phyloP scores from a whole-genome alignment of 2,888 invertebrate species.

The Spicauda simplicius region DNA sequence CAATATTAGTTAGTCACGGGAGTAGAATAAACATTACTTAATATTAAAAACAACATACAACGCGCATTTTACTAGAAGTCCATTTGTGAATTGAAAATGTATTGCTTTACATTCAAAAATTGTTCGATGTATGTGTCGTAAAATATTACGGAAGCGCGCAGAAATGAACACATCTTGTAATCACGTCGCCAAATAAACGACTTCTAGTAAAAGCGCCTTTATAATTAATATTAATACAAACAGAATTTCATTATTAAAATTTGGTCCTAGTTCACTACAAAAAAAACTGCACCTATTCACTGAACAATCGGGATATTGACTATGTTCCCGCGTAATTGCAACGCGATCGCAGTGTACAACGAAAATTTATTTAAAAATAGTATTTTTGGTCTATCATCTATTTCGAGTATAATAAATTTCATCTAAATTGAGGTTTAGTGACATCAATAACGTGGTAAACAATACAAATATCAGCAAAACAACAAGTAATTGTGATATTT shows the following conservation, averaged over 20 bases:
- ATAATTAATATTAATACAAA: constrained; percentile 58
- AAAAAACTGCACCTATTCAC: constrained; percentile 35
- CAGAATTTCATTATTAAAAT: constrained; percentile 64
- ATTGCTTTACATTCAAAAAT: background rate
- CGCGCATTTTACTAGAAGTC: constrained; percentile 16
- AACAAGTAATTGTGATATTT: constrained; percentile 37
- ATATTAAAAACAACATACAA: constrained; percentile 74
- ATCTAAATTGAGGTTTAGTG: constrained; percentile 50
- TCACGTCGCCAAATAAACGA: background rate
- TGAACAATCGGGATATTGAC: constrained; percentile 9
- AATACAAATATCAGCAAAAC: constrained; percentile 30
- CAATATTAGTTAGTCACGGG: constrained; percentile 69
- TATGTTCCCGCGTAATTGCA: background rate
- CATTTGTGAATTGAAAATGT: background rate
- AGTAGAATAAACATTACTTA: constrained; percentile 70
- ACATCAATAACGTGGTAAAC: constrained; percentile 29
- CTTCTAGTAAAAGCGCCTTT: constrained; percentile 35
- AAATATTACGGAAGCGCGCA: background rate
- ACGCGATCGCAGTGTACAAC: constrained; percentile 9
- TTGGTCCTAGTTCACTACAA: constrained; percentile 74
- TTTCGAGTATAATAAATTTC: constrained; percentile 47
- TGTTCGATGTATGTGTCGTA: background rate
- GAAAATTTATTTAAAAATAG: constrained; percentile 48
- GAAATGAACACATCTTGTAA: background rate
- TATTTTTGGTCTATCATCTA: constrained; percentile 46